phyloP scores from a whole-genome alignment of 2,113 vertebrate species.

The Nymphicus hollandicus region DNA sequence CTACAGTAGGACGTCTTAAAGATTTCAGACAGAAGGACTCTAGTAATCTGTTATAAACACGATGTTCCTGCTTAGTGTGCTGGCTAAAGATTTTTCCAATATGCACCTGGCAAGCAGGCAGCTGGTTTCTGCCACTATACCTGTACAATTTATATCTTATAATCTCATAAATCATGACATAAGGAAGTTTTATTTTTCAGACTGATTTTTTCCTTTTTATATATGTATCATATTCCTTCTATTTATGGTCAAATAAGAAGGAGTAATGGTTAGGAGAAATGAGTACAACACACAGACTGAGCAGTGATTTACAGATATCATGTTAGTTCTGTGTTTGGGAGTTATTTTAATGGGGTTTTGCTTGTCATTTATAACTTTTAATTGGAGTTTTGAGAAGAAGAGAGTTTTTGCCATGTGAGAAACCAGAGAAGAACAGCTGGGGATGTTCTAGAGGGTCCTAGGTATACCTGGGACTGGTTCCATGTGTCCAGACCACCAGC shows the following conservation, averaged over 20 bases:
- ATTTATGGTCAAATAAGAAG: neutral
- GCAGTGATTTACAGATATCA: accelerated
- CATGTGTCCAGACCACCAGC: neutral
- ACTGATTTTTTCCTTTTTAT: neutral
- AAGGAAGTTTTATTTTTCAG: neutral
- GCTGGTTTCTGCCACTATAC: neutral
- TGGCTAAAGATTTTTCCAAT: neutral
- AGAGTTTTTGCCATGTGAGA: neutral
- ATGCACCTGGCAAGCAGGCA: neutral
- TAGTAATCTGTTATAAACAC: neutral
- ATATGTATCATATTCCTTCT: neutral
- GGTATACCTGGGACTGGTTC: neutral
- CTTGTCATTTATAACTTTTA: neutral
- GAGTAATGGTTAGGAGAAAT: neutral
- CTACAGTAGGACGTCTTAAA: neutral
- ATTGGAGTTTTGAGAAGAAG: neutral
- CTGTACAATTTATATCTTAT: neutral
- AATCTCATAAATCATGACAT: neutral
- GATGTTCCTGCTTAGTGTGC: neutral
- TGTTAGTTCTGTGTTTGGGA: neutral
- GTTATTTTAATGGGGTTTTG: neutral
- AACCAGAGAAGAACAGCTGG: neutral
- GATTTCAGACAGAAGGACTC: neutral
- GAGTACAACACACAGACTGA: neutral
- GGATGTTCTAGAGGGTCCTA: neutral